Evolutionary conservation across 2,888 invertebrate species (phyloP).

Genomic region (Chymomyza fuscimana): DNA sequence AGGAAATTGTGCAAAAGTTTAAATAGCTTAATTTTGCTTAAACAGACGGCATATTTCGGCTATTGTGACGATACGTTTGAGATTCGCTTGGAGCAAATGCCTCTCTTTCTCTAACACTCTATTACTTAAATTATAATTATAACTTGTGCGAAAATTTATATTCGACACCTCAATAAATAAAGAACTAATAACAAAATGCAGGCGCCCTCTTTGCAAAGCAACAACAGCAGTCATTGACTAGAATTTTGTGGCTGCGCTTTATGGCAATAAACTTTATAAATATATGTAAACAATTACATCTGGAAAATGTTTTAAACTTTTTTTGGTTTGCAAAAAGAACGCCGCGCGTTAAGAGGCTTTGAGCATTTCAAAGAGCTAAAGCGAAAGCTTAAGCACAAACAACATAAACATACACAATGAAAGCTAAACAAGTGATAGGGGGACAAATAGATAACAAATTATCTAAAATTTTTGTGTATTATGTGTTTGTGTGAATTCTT

Average conservation of each 20-base stretch:
- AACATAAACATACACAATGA: neutral
- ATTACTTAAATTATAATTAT: neutral
- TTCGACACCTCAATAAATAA: conserved; percentile 63
- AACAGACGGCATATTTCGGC: conserved; percentile 46
- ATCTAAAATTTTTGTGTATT: conserved; percentile 14
- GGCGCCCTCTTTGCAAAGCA: conserved; percentile 54
- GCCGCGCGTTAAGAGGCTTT: neutral
- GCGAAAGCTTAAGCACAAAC: neutral
- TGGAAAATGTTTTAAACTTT: neutral
- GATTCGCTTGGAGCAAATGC: conserved; percentile 62
- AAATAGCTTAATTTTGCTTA: conserved; percentile 43
- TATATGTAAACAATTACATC: neutral
- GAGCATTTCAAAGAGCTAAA: neutral
- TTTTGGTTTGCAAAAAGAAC: neutral
- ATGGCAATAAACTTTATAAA: no score
- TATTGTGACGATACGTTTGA: conserved; percentile 60
- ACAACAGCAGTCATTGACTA: conserved; percentile 2
- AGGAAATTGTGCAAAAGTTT: conserved; percentile 68
- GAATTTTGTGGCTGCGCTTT: neutral
- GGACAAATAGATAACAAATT: neutral
- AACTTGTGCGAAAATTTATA: conserved; percentile 58
- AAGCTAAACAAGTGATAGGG: neutral
- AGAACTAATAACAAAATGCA: conserved; percentile 69
- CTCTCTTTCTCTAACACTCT: conserved; percentile 15
- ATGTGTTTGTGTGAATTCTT: conserved; percentile 7